These are phyloP conservation scores for Papilio machaon DNA, from an alignment of 1,140 invertebrate genomes.

Conservation along the genomic window DNA sequence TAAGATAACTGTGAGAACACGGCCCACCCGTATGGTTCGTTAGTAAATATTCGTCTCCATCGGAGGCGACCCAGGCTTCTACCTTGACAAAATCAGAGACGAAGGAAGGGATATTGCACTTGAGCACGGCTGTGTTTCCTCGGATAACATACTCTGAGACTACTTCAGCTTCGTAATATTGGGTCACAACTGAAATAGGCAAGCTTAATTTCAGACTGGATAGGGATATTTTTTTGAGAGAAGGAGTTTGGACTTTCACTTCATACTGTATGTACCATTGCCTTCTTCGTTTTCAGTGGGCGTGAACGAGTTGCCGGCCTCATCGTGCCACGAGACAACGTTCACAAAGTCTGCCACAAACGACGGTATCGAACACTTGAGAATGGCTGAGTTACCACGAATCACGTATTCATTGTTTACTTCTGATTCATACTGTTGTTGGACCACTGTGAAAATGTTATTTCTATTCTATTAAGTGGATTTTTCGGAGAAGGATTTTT, in stretches of 20 bases:
- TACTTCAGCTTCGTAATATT: constrained; percentile 95
- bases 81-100: constrained; percentile 95
- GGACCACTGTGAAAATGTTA: constrained; percentile 86
- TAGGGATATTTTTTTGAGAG: constrained; percentile 39
- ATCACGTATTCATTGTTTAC: constrained; percentile 96
- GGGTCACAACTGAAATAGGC: constrained; percentile 89
- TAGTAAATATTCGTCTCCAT: constrained; percentile 86
- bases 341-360: constrained; percentile 96
- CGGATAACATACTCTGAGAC: constrained; percentile 96
- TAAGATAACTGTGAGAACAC: constrained; percentile 39
- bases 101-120: constrained; percentile 96
- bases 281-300: constrained; percentile 84
- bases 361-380: constrained; percentile 95
- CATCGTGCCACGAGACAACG: constrained; percentile 94
- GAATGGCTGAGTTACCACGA: constrained; percentile 93
- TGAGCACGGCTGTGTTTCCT: constrained; percentile 95
- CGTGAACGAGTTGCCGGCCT: constrained; percentile 83
- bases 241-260: constrained; percentile 43
- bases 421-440: constrained; percentile 93
- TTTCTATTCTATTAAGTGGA: constrained; percentile 49
- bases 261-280: constrained; percentile 78
- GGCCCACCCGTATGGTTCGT: constrained; percentile 77
- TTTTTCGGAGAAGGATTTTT: constrained; percentile 40
- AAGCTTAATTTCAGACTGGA: constrained; percentile 36
- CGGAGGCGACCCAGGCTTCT: constrained; percentile 93